phyloP scores from a whole-genome alignment of 2,888 invertebrate genomes.

The Lithophane leautieri region DNA sequence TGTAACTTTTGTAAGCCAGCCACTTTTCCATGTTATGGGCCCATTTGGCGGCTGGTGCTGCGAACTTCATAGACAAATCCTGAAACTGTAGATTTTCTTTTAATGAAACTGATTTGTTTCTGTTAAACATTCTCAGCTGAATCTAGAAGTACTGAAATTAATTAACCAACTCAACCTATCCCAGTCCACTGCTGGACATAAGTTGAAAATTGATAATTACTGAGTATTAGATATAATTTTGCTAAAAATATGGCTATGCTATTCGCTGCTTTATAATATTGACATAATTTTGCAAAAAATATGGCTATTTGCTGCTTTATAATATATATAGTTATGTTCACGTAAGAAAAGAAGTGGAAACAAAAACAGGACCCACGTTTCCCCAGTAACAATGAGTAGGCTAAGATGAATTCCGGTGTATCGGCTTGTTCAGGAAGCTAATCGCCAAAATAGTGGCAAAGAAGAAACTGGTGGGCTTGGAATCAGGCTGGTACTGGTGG shows the following conservation, averaged over 20 bases:
- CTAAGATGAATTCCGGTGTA: slow-evolving; percentile 63
- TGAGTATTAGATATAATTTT: slow-evolving; percentile 8
- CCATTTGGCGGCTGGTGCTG: not conserved
- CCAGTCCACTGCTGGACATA: not conserved
- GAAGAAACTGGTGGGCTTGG: slow-evolving; percentile 74
- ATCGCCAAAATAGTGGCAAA: slow-evolving; percentile 73
- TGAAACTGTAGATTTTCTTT: not conserved
- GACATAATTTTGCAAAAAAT: too few species aligned
- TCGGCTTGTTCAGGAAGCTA: slow-evolving; percentile 73
- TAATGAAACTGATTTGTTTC: not conserved
- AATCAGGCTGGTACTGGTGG: slow-evolving; percentile 73
- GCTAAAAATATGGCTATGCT: not conserved
- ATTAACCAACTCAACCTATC: not conserved
- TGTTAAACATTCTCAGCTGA: not conserved
- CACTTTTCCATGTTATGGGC: too few species aligned
- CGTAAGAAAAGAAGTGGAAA: slow-evolving; percentile 27
- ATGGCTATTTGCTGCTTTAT: slow-evolving; percentile 20
- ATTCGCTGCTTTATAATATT: too few species aligned
- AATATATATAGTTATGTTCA: slow-evolving; percentile 35
- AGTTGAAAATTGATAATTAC: not conserved
- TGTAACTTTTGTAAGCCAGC: not conserved
- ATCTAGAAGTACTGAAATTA: not conserved
- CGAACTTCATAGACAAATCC: not conserved
- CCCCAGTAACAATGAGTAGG: slow-evolving; percentile 19
- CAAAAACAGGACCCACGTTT: slow-evolving; percentile 11